Base-by-base conservation (phyloP, 2,797 vertebrate species). In the Channallabes apus region DNA sequence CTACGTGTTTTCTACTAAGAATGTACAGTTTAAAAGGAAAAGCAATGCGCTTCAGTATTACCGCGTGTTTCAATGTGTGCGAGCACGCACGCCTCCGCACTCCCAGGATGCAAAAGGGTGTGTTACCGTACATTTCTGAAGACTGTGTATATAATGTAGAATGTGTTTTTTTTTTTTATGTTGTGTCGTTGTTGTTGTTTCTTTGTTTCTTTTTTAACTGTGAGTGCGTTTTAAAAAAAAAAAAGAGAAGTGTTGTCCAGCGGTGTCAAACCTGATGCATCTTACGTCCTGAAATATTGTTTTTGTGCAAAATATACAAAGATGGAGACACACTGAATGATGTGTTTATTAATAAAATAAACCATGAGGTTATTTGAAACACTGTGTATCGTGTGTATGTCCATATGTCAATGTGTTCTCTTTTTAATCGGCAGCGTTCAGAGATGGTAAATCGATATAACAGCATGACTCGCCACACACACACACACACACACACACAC, bases 1-100 rank as follows among this genome's bases (percentile, higher is more conserved):
- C 91, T 94, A 93, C 92, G 92, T 93, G 91, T 93, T 95, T 94
- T 95, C 91, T 94, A 94, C 93, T 94, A 92, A 92, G 93, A 91
- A 90, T 95, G 93, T 95, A 93, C 94, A 94, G 85, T 83, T 72
- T 75, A 86, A 78, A 80, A 29, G 35, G 27, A 79, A 84, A 93
- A 93, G 92, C 94, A 92, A 91, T 89, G 92, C 91, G 92, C 90
- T 92, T 94, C 93, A 95, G 93, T 95, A 93, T 95, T 96, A 94
- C 91, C 89, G 89, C 90, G 93, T 95, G 92, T 93, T 92, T 93
- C 92, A 88, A 92, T 93, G 90, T 93, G 92, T 93, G 90, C 85
- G 86, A 90, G 91, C 90, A 93, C 90, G 90, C 92, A 90, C 85
- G 46, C 59, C 78, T 61, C 65, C 72, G 17, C 68, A 46, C 84